Evolutionary conservation across 2,113 vertebrate genomes (phyloP), one percentile per base, ranked within the genome.

Genomic region (Lampris megalopsis): DNA sequence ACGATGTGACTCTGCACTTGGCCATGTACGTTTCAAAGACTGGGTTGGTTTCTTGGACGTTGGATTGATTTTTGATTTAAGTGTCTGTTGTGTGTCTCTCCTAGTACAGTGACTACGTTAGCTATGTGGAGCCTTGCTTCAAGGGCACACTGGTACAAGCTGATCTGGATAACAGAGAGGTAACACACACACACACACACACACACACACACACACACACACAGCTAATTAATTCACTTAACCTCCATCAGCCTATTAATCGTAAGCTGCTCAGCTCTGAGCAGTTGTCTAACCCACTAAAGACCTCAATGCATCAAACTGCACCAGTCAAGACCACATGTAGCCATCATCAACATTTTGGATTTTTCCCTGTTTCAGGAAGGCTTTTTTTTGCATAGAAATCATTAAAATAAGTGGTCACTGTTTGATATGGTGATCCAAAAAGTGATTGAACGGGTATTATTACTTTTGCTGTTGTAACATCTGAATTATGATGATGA

Each of bases 81-180:
- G 48, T 68, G 1, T 71, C 50, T 77, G 56, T 0, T 0, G 64
- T 92, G 38, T 59, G 83, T 78, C 4, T 81, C 49, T 43, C 79
- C 13, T 92, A 98, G 97, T 98, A 98, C 90, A 98, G 95, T 64
- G 97, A 98, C 82, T 97, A 98, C 0, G 94, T 97, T 50, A 96
- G 96, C 50, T 99, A 98, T 53, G 81, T 99, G 0, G 98, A 99
- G 62, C 97, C 97, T 53, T 99, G 98, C 88, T 99, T 99, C 90
- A 95, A 96, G 92, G 97, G 96, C 47, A 97, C 93, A 9, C 91
- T 99, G 49, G 98, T 98, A 8, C 98, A 99, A 81, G 97, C 97
- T 2, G 96, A 99, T 84, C 92, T 96, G 86, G 98, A 99, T 84
- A 99, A 99, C 89, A 93, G 97, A 71, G 97, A 99, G 96, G 97